Base-by-base conservation (phyloP, 2,797 vertebrate species). In the Helostoma temminkii region DNA sequence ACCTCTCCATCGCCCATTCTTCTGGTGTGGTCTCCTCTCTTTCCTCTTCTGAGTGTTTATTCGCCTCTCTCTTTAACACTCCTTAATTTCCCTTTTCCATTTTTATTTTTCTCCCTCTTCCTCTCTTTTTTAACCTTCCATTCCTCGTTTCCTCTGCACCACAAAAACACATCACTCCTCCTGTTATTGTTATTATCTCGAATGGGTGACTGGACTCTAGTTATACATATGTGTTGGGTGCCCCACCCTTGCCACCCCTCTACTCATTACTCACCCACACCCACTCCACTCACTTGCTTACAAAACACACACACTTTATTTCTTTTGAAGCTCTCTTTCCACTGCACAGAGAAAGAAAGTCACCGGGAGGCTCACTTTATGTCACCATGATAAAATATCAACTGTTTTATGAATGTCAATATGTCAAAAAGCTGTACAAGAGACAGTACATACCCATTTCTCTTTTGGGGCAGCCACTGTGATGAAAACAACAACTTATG, bases 121-220 rank as follows among this genome's bases (percentile, higher is more conserved):
- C 58, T 66, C 65, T 50, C 73, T 58, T 62, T n/a, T 85, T 81
- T 68, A 69, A 80, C 57, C 74, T 78, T 88, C 85, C 66, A 80
- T 85, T 61, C 50, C 45, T 74, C 4, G 1, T 66, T 88, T 90
- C 76, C 76, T 84, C 69, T 48, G 85, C 60, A 36, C 87, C 91
- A 85, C 80, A 90, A 84, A 88, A 83, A 83, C 66, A 85, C 72
- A 83, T 84, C 70, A 78, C 78, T 75, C 71, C 84, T 85, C 80
- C 78, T 85, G 82, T 88, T 90, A 80, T 87, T 87, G 84, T 84
- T 86, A 84, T 85, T 68, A 86, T 83, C 69, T 46, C 65, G 34
- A 83, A 71, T 53, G 75, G 69, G 68, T 71, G 48, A 79, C 57
- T 70, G 80, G 62, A 74, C 78, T 46, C 6, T 9, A 70, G 66